Evolutionary conservation across 2,888 invertebrate species (phyloP), one percentile per base, ranked within the genome.

Genomic region (Drosophila niveifrons): DNA sequence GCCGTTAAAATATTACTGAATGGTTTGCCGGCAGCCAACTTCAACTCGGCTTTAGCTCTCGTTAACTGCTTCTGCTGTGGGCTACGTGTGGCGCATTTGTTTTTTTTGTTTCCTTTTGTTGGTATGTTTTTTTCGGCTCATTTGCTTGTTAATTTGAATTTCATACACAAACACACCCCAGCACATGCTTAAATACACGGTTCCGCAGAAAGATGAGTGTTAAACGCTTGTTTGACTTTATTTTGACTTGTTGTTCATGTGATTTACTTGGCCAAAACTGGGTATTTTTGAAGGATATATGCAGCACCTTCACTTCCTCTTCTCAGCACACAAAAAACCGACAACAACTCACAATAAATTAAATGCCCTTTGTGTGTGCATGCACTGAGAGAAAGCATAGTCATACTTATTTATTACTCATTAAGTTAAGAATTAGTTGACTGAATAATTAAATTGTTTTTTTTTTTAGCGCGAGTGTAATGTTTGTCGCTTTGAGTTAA

Each of bases 71-170:
- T 64, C 71, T 52, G 65, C 61, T 61, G 62, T 56, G 15, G 51
- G 29, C 66, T 67, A 89, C 85, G 86, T 88, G 89, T 85, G 78
- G 57, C 74, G 80, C 78, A 82, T 85, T 76, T 64, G 64, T 69
- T 77, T 80, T 41, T 28, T 7, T 41, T 36, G 4, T 3, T n/a
- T n/a, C n/a, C n/a, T n/a, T 36, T 36, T 23, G 23, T 23, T n/a
- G n/a, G 23, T 23, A 6, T 23, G 11, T 36, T 3, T 34, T 46
- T 46, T 23, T 66, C 58, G 61, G 56, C 80, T 81, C 69, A 75
- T 78, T 80, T 81, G 72, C 67, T 69, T 70, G 83, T 70, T 85
- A 88, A 85, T 89, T 85, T 88, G 58, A 85, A 89, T 89, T 89
- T 85, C 74, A 85, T 83, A 89, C 82, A 72, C 44, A 64, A 11